phyloP scores from a whole-genome alignment of 2,113 vertebrate species.

The Phalacrocorax carbo region DNA sequence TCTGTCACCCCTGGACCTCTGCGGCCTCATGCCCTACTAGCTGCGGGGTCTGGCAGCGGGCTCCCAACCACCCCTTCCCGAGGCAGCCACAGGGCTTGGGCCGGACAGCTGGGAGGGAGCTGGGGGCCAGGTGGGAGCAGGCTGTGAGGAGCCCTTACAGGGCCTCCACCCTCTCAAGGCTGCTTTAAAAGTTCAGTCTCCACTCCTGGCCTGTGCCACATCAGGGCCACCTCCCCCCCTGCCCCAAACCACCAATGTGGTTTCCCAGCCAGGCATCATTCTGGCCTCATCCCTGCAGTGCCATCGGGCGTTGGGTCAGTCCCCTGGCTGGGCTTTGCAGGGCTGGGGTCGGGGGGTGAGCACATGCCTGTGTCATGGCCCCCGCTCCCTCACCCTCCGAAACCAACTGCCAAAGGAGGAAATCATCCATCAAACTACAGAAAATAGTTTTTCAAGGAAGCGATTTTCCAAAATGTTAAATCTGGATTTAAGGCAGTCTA shows the following conservation, averaged over 20 bases:
- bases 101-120: background rate
- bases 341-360: accelerated
- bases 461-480: background rate
- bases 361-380: background rate
- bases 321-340: accelerated
- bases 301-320: accelerated
- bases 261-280: background rate
- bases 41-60: accelerated
- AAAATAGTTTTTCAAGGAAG: background rate
- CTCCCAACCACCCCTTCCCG: background rate
- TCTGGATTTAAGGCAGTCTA: background rate
- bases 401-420: background rate
- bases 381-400: accelerated
- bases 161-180: background rate
- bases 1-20: background rate
- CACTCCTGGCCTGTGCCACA: accelerated
- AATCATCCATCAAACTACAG: background rate
- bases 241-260: background rate
- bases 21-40: accelerated
- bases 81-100: accelerated
- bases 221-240: background rate
- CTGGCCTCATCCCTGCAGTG: background rate
- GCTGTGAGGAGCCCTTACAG: background rate
- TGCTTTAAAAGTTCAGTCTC: background rate
- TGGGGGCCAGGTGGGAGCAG: accelerated